Percentiles rank a stretch among this genome's conserved stretches.
These are phyloP conservation scores for Dicycla oo DNA, from an alignment of 2,888 invertebrate genomes.

Conservation along the genomic window DNA sequence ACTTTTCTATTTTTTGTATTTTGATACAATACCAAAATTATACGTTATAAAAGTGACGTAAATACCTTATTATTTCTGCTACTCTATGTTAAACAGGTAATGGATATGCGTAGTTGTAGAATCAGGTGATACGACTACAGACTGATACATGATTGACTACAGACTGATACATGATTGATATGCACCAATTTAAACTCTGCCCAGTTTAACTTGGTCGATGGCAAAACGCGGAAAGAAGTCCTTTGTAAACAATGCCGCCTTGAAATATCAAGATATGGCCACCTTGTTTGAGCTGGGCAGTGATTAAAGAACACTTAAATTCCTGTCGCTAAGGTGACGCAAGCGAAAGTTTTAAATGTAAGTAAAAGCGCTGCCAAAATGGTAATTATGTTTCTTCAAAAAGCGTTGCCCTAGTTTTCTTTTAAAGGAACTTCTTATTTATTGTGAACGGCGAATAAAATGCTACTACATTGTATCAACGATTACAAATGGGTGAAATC, in stretches of 20 bases:
- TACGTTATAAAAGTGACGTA: no score
- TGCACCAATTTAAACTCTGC: neutral
- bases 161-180: slow-evolving; percentile 16
- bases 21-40: no score
- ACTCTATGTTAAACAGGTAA: slow-evolving; percentile 12
- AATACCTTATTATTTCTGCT: no score
- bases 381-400: slow-evolving; percentile 10
- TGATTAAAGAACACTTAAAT: slow-evolving; percentile 29
- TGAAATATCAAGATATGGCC: slow-evolving; percentile 1
- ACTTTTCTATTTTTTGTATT: no score
- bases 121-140: slow-evolving; percentile 2
- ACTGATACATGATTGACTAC: slow-evolving; percentile 15
- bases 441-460: neutral
- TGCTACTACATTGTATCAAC: neutral
- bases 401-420: slow-evolving; percentile 2
- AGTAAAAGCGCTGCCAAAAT: slow-evolving; percentile 1
- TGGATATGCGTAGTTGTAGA: slow-evolving; percentile 8
- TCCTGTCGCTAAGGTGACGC: slow-evolving; percentile 12
- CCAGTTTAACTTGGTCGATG: neutral
- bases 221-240: neutral
- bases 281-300: neutral
- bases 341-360: slow-evolving; percentile 19
- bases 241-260: neutral
- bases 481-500: neutral
- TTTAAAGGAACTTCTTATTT: neutral